phyloP scores from a whole-genome alignment of 2,888 invertebrate species.

The Drosophila prolongata region DNA sequence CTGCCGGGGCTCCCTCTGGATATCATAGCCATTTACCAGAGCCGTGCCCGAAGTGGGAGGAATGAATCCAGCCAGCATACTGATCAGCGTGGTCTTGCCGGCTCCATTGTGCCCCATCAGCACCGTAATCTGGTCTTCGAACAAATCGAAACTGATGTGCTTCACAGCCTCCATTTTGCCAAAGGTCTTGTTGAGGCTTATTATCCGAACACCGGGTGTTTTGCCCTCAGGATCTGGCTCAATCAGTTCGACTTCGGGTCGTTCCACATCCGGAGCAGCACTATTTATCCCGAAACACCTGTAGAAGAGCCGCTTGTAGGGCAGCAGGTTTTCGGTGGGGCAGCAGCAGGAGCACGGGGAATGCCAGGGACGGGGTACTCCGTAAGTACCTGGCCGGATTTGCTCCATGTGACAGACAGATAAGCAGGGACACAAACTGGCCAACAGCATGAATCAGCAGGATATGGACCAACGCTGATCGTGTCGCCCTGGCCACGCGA shows the following conservation, averaged over 20 bases:
- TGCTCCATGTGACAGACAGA: slow-evolving; percentile 94
- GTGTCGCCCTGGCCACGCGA: slow-evolving; percentile 87
- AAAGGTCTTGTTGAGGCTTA: slow-evolving; percentile 87
- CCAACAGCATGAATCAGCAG: slow-evolving; percentile 87
- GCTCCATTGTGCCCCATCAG: slow-evolving; percentile 91
- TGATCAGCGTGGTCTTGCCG: slow-evolving; percentile 96
- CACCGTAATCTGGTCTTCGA: slow-evolving; percentile 82
- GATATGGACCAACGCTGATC: slow-evolving; percentile 88
- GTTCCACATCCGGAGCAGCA: slow-evolving; percentile 2
- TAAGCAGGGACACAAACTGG: slow-evolving; percentile 86
- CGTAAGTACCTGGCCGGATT: slow-evolving; percentile 92
- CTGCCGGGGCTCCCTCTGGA: slow-evolving; percentile 86
- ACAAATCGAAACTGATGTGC: slow-evolving; percentile 90
- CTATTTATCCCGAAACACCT: neutral
- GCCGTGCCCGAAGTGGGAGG: slow-evolving; percentile 88
- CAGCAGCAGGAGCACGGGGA: slow-evolving; percentile 89
- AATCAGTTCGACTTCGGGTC: slow-evolving; percentile 4
- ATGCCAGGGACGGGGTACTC: slow-evolving; percentile 91
- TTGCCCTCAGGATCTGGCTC: slow-evolving; percentile 79
- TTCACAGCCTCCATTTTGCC: slow-evolving; percentile 86
- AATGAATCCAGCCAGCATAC: slow-evolving; percentile 92
- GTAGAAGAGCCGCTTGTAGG: neutral
- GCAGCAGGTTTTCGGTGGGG: neutral
- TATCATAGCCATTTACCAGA: slow-evolving; percentile 88
- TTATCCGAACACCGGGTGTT: slow-evolving; percentile 85